Evolutionary conservation across 2,888 invertebrate species (phyloP), one percentile per base, ranked within the genome.

Genomic region (Tetragonula carbonaria): DNA sequence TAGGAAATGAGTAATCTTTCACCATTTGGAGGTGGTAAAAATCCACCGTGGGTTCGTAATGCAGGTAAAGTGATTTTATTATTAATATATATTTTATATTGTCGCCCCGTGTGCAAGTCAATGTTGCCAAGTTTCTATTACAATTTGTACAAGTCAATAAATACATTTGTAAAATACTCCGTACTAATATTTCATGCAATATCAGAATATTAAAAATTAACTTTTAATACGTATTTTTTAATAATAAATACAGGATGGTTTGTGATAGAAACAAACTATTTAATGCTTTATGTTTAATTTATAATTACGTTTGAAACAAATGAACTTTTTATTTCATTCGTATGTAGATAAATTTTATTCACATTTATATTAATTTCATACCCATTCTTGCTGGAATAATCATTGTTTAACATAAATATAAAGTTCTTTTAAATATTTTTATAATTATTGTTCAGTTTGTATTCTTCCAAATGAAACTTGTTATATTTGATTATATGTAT

Each of bases 31-130:
- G 96, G 96, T 84, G 96, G 96, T 84, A 98, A 98, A 95, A 98
- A 97, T 94, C 97, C 97, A 76, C 97, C 98, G 83, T 98, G 98
- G 97, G 97, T 96, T 88, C 96, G 97, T 84, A 96, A 96, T 81
- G 93, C 95, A 91, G 95, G 95, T 94, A 95, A 95, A 82, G 33
- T 14, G 21, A 45, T 53, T 63, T 65, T 38, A 50, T 75, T 53
- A 74, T 59, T 66, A 75, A 71, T 73, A 38, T 70, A 50, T 83
- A 77, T 84, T 23, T 62, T 57, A 66, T 65, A 18, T 82, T 81
- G 84, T 87, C 82, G 88, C 86, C 45, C 75, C 90, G 88, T 90
- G 88, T 87, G 85, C 88, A 87, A 78, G 85, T 59, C 73, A 81
- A 84, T 82, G 86, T 87, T 91, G 87, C 87, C 88, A 90, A 88